Evolutionary conservation across 2,113 vertebrate species (phyloP), one percentile per base, ranked within the genome.

Genomic region (Elachura formosa): DNA sequence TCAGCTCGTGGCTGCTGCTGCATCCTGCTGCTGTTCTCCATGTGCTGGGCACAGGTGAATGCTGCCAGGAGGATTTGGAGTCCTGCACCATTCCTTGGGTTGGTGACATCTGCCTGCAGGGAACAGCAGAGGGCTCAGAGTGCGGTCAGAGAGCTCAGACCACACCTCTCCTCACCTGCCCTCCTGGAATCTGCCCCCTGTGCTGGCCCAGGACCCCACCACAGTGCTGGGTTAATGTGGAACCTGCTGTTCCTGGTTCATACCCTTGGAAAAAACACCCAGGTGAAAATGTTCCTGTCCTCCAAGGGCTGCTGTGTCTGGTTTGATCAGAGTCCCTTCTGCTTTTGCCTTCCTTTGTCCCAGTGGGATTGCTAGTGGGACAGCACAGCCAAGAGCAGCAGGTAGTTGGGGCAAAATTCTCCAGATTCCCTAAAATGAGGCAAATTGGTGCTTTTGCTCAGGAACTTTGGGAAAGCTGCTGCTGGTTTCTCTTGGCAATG

Each of bases 21-120:
- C 25, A 2, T 63, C 73, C 59, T 3, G 2, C 29, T 33, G 51
- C 59, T 33, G 74, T 11, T 51, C 12, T 14, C 5, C 0, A 1
- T 11, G 71, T 2, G 4, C 76, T 59, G 84, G 54, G 58, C 6
- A 1, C 3, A 0, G 55, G 4, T 0, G 3, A 85, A 46, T 4
- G 6, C 61, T 91, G 85, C 38, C 4, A 5, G 52, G 31, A 55
- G 62, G 24, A 10, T 85, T 49, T 3, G 12, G 31, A 82, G 14
- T 7, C 58, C 46, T 5, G 4, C 52, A 14, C 20, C 9, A 0
- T 12, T 16, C 34, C 3, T 16, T 3, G 74, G 61, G n/a, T 0
- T 2, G 17, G n/a, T 25, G 64, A 12, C 4, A 68, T 63, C 29
- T 80, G n/a, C 54, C 56, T 4, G 1, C 40, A 16, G 63, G n/a